Conservation (phyloP, 2,797 vertebrate species). For the Taenioides sp. region DNA sequence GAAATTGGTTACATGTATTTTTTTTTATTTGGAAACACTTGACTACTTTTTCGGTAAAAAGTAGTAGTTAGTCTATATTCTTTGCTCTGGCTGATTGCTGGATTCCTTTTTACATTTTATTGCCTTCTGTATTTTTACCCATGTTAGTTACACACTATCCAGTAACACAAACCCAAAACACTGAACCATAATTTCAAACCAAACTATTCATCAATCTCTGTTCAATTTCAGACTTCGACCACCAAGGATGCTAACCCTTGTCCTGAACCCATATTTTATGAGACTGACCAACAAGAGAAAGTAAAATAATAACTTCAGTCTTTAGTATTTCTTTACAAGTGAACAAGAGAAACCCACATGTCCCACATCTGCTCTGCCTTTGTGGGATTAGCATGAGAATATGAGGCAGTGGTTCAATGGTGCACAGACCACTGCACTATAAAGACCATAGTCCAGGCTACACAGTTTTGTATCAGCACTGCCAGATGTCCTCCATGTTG, state of each 20-base stretch:
- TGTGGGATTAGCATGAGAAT: conserved; percentile 93
- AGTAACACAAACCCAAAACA: not conserved
- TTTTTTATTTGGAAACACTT: no score
- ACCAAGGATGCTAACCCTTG: conserved; percentile 81
- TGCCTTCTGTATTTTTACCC: no score
- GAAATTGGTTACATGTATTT: no score
- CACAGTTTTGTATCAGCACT: conserved; percentile 64
- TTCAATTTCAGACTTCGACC: conserved; percentile 58
- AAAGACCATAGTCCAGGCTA: conserved; percentile 75
- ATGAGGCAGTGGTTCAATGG: conserved; percentile 79
- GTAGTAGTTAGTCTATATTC: no score
- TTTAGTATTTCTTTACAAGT: conserved; percentile 91
- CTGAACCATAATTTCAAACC: not conserved
- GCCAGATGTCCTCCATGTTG: conserved; percentile 86
- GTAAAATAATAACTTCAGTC: conserved; percentile 78
- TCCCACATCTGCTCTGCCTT: conserved; percentile 91
- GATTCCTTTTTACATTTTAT: no score
- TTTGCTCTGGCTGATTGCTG: no score
- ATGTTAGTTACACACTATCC: no score
- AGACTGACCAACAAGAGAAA: conserved; percentile 64
- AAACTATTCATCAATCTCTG: not conserved
- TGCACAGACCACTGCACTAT: conserved; percentile 82
- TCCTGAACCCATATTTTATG: conserved; percentile 59
- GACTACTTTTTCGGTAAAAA: no score
- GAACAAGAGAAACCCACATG: conserved; percentile 91